phyloP scores from a whole-genome alignment of 2,113 vertebrate genomes.

The Trematocara stigmaticum region DNA sequence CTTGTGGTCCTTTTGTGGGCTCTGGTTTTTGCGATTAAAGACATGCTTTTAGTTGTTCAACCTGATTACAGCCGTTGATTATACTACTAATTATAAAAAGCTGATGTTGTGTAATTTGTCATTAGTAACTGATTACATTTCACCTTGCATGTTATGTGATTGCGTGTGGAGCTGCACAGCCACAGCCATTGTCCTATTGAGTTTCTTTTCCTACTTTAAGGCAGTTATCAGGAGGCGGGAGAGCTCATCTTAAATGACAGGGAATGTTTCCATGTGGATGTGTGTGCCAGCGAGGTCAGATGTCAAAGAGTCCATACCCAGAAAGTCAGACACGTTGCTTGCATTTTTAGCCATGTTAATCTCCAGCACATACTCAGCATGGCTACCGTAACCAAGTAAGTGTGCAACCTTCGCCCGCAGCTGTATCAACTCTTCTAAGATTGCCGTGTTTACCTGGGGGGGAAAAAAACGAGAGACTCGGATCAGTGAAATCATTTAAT shows the following conservation, averaged over 20 bases:
- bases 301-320: slow-evolving; percentile 74
- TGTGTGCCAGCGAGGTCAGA: background rate
- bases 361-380: slow-evolving; percentile 90
- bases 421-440: slow-evolving; percentile 84
- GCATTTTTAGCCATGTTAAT: slow-evolving; percentile 90
- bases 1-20: background rate
- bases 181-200: background rate
- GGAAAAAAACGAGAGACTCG: background rate
- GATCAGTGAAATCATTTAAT: background rate
- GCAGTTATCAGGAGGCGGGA: background rate
- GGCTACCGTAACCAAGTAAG: slow-evolving; percentile 84
- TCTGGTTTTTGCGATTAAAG: background rate
- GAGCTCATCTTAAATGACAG: background rate
- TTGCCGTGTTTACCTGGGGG: slow-evolving; percentile 82
- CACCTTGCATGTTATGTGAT: background rate
- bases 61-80: background rate
- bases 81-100: background rate
- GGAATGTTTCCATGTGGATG: background rate
- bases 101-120: background rate
- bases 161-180: background rate
- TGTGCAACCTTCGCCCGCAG: slow-evolving; percentile 81
- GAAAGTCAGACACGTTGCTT: slow-evolving; percentile 78
- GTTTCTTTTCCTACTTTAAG: background rate
- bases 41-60: background rate
- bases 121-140: background rate